A percentile compares a stretch with the other conserved stretches of the same genome.
phyloP scores from a whole-genome alignment of 2,113 vertebrate species.

The Stictonetta naevosa region DNA sequence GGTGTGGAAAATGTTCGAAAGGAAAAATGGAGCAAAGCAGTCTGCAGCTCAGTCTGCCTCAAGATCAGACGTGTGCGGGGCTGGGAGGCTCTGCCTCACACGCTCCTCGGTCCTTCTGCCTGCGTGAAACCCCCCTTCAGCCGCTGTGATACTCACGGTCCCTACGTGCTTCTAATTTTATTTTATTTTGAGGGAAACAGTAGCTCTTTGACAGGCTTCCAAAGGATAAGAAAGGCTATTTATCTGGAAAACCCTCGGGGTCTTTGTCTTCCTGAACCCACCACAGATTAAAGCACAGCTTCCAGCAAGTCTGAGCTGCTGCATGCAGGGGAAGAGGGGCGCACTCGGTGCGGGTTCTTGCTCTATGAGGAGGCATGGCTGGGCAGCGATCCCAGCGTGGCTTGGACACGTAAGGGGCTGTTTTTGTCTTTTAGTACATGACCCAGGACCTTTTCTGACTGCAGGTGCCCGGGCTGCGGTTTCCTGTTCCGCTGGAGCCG shows the following conservation, averaged over 20 bases:
- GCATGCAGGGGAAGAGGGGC: neutral
- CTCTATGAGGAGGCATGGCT: neutral
- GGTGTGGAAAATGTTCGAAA: slow-evolving; percentile 43
- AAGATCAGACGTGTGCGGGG: rapidly evolving
- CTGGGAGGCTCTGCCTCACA: neutral
- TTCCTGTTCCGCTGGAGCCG: neutral
- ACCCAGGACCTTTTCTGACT: neutral
- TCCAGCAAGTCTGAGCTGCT: neutral
- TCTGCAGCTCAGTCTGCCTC: neutral
- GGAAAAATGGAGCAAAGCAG: neutral
- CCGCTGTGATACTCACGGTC: neutral
- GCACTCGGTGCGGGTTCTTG: neutral
- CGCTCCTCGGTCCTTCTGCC: neutral
- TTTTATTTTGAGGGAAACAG: neutral
- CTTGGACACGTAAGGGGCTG: neutral
- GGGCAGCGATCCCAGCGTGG: neutral
- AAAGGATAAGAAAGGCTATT: neutral
- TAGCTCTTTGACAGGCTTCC: neutral
- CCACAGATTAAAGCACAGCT: neutral
- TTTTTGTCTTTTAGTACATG: neutral
- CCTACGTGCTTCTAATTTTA: neutral
- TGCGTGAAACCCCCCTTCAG: neutral
- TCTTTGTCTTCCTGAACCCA: neutral
- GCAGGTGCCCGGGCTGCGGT: rapidly evolving
- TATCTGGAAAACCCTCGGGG: neutral